Evolutionary conservation across 2,113 vertebrate species (phyloP).

Genomic region (Crotalus horridus): DNA sequence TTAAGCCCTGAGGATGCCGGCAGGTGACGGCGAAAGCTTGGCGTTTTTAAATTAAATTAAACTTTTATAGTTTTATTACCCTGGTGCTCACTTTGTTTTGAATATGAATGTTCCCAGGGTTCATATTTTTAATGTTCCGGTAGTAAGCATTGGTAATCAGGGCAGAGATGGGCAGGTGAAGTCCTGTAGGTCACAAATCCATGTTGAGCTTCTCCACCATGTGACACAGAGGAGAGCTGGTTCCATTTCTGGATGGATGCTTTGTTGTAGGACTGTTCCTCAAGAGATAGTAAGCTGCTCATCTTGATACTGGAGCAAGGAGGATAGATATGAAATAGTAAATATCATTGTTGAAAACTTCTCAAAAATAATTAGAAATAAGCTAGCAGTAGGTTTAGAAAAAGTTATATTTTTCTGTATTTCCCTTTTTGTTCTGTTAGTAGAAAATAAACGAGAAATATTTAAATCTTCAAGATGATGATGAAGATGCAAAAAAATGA

Average conservation of each 20-base stretch:
- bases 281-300: neutral
- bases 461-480: neutral
- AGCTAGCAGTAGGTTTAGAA: neutral
- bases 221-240: neutral
- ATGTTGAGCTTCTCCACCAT: neutral
- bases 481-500: neutral
- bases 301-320: neutral
- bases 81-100: no score
- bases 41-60: no score
- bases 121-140: no score
- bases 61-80: no score
- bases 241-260: neutral
- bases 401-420: neutral
- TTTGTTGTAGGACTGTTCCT: neutral
- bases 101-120: no score
- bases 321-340: neutral
- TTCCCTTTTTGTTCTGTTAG: neutral
- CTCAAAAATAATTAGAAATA: neutral
- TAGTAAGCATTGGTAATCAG: no score
- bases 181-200: neutral
- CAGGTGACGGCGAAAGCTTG: no score
- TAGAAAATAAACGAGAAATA: neutral
- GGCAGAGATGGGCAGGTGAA: neutral
- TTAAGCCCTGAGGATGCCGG: no score
- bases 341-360: neutral